Evolutionary conservation across 2,888 invertebrate genomes (phyloP).

Genomic region (Napeogenes sylphis): DNA sequence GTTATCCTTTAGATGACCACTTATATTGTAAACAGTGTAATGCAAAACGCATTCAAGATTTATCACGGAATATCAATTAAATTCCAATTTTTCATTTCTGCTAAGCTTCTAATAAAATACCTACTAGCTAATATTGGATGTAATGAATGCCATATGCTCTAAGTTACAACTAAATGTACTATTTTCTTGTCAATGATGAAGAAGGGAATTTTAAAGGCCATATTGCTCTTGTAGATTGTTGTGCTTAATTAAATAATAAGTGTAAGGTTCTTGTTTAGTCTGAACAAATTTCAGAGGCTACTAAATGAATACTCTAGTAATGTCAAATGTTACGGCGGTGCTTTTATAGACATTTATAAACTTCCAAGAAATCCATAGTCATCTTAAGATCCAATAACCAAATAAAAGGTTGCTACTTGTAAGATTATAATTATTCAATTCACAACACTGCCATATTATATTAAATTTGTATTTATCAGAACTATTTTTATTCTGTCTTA

Average conservation of each 20-base stretch:
- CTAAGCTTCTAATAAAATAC: background rate
- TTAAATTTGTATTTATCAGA: conserved; percentile 1
- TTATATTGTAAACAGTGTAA: conserved; percentile 97
- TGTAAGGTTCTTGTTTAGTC: too few relatives aligned
- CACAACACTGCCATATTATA: conserved; percentile 17
- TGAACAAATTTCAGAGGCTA: too few relatives aligned
- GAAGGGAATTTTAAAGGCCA: conserved; percentile 23
- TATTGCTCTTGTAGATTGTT: conserved; percentile 36
- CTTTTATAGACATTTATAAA: too few relatives aligned
- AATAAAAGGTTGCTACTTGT: background rate
- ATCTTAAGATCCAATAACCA: too few relatives aligned
- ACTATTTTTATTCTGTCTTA: background rate
- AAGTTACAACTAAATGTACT: too few relatives aligned
- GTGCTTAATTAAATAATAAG: conserved; percentile 15
- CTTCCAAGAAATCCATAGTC: too few relatives aligned
- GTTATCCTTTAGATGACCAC: conserved; percentile 97
- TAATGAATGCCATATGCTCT: too few relatives aligned
- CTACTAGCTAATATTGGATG: background rate
- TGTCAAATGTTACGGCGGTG: too few relatives aligned
- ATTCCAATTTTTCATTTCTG: background rate
- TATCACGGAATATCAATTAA: conserved; percentile 81
- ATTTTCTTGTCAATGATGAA: too few relatives aligned
- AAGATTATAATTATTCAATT: conserved; percentile 1
- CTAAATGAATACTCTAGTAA: too few relatives aligned
- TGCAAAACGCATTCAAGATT: conserved; percentile 92